Evolutionary conservation across 2,113 vertebrate genomes (phyloP), one percentile per base, ranked within the genome.

Genomic region (Muntiacus muntjak): DNA sequence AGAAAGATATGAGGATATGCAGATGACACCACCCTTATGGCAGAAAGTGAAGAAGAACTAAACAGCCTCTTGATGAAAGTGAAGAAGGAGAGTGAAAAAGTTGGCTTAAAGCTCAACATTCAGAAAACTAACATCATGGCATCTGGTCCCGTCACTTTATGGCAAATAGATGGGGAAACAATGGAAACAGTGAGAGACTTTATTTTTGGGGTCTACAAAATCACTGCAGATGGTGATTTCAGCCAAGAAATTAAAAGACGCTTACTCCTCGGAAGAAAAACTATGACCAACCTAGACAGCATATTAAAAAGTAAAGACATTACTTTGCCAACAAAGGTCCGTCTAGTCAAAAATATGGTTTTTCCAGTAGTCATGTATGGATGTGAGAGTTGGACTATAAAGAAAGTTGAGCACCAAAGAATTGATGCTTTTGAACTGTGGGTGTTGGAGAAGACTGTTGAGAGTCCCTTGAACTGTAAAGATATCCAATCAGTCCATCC

Each of bases 201-300:
- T 36, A 67, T n/a, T n/a, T 67, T 9, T 0, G 0, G 7, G 16
- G 16, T 16, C 9, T 67, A 17, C 17, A 67, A 36, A 67, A n/a
- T 36, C 64, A n/a, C 64, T 36, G 8, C 33, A 67, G 52, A 54
- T 54, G 52, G 52, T 54, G 52, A 54, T 54, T 54, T 1, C 52
- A 54, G 64, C 33, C 64, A n/a, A 10, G 19, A 67, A 67, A 67
- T 67, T 36, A 67, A 36, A 67, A 67, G 64, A 36, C 0, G 17
- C 33, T 67, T 67, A 17, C 64, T 67, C 8, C 3, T 67, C 1
- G 17, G 62, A 67, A 67, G 62, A 10, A 67, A 67, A 67, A 4
- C 16, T 67, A n/a, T n/a, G 64, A 67, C 64, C 8, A 67, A 67
- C 8, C 16, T 36, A 67, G 16, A n/a, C 8, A 67, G 16, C 33